A percentile compares a stretch with the other conserved stretches of the same genome.
These are phyloP conservation scores for Ochotona princeps DNA, from an alignment of 2,113 vertebrate species.

Conservation along the genomic window DNA sequence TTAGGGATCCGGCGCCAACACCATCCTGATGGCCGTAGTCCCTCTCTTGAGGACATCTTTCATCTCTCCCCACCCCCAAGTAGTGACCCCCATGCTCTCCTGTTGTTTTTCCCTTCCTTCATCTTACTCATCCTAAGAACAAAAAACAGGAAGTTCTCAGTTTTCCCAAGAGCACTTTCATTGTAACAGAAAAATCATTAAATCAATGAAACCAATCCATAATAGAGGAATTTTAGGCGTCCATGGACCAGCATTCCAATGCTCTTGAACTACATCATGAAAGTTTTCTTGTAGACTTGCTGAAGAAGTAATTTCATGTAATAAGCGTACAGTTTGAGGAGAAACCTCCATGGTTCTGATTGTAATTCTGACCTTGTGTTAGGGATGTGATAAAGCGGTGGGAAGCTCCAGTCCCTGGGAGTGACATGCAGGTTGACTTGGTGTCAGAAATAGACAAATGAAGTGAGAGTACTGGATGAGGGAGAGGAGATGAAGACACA, in stretches of 20 bases:
- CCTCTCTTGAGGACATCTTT: background rate
- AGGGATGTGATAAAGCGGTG: background rate
- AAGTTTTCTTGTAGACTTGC: background rate
- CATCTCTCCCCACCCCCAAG: background rate
- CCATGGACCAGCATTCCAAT: background rate
- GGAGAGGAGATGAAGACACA: background rate
- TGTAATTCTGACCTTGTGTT: background rate
- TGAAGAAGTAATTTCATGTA: background rate
- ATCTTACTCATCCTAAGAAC: background rate
- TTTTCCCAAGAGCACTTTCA: background rate
- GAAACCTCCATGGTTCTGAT: background rate
- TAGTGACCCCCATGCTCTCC: background rate
- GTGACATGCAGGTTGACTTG: background rate
- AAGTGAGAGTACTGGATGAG: background rate
- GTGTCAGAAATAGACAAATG: background rate
- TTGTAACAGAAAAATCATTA: background rate
- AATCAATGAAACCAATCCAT: conserved; percentile 7
- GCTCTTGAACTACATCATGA: background rate
- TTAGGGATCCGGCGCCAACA: background rate
- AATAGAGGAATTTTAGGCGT: background rate
- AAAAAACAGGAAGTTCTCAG: background rate
- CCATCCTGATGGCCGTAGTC: background rate
- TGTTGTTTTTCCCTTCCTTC: background rate
- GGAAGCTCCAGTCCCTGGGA: background rate
- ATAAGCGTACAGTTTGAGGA: background rate